Conservation (phyloP, 2,888 invertebrate genomes). For the Phytoseiulus persimilis region DNA sequence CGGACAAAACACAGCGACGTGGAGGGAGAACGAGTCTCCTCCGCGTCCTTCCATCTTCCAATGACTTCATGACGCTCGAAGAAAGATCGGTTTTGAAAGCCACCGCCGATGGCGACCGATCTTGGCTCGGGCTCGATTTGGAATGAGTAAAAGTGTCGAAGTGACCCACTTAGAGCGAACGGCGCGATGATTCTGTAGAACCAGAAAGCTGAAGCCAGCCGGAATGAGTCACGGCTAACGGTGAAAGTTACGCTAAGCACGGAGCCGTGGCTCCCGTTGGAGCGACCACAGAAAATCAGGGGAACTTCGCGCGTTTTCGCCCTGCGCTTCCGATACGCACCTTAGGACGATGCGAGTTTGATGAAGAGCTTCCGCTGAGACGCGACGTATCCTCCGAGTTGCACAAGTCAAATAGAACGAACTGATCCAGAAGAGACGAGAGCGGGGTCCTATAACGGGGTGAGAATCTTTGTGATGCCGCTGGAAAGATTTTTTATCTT, state of each 20-base stretch:
- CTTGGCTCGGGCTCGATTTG: background rate
- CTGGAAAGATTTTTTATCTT: background rate
- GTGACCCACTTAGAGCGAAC: background rate
- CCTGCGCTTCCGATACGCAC: background rate
- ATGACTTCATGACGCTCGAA: background rate
- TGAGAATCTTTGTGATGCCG: background rate
- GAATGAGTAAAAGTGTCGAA: constrained; percentile 5
- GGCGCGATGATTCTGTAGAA: background rate
- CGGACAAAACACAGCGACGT: no score
- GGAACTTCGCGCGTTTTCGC: background rate
- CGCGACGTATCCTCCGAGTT: background rate
- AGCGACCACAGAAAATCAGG: background rate
- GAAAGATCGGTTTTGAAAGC: background rate
- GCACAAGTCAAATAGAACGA: background rate
- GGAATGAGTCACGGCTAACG: background rate
- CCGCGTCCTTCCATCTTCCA: background rate
- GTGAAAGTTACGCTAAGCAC: background rate
- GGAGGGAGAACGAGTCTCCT: background rate
- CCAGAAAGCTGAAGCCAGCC: background rate
- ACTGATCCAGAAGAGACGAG: background rate
- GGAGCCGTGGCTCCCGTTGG: background rate
- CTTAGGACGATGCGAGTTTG: background rate
- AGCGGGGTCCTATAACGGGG: background rate
- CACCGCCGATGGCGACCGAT: background rate
- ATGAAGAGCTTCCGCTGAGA: background rate